Conservation (phyloP, 2,113 vertebrate genomes). For the Pelmatolapia mariae region DNA sequence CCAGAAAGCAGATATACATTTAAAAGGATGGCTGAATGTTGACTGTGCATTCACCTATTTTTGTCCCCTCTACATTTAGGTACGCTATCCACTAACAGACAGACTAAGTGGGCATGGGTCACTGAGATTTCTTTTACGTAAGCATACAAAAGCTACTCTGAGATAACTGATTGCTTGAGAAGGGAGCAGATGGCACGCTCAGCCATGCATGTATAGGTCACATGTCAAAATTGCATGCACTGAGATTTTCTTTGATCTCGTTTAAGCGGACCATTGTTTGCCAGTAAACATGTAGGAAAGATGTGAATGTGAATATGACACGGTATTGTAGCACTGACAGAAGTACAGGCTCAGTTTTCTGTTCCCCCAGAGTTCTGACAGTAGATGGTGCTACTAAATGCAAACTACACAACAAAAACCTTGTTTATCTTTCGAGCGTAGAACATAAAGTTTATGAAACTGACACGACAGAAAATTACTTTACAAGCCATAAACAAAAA, state of each 20-base stretch:
- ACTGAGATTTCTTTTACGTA: conserved; percentile 40
- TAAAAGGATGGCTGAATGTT: neutral
- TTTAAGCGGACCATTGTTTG: neutral
- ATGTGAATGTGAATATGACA: neutral
- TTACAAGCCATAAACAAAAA: neutral
- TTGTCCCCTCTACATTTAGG: neutral
- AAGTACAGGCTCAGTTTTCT: neutral
- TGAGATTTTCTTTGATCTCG: neutral
- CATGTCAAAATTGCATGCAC: conserved; percentile 27
- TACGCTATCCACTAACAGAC: neutral
- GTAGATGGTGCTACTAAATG: neutral
- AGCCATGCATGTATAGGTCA: conserved; percentile 38
- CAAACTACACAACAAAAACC: neutral
- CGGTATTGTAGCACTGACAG: neutral
- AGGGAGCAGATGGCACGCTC: conserved; percentile 60
- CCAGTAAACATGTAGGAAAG: neutral
- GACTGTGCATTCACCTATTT: neutral
- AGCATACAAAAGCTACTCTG: conserved; percentile 40
- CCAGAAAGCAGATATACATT: neutral
- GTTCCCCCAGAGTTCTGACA: neutral
- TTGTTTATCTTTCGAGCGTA: neutral
- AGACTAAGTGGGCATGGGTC: conserved; percentile 36
- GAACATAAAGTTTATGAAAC: neutral
- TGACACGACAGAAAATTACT: neutral
- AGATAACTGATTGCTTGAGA: conserved; percentile 28